Evolutionary conservation across 1,140 invertebrate genomes (phyloP).

Genomic region (Drosophila truncata): DNA sequence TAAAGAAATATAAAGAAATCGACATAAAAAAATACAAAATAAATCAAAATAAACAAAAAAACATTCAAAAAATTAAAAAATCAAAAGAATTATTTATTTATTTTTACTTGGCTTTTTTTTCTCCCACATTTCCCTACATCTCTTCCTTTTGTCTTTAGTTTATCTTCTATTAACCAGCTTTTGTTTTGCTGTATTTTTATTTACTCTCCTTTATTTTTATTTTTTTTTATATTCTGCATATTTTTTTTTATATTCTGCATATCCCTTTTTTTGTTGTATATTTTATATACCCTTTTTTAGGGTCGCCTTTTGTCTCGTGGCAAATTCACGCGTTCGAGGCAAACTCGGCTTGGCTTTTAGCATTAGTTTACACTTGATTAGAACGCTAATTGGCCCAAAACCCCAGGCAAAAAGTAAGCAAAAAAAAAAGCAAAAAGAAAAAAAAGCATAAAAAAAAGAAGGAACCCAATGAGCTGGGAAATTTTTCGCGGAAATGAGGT

Average conservation of each 20-base stretch:
- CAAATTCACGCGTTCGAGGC: slow-evolving; percentile 78
- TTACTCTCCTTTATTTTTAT: no score
- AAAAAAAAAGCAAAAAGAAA: neutral
- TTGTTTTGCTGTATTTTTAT: slow-evolving; percentile 11
- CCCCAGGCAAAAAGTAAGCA: neutral
- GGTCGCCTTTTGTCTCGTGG: slow-evolving; percentile 68
- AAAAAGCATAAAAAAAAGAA: neutral
- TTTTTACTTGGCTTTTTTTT: neutral
- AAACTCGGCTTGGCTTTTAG: slow-evolving; percentile 80
- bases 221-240: slow-evolving; percentile 1
- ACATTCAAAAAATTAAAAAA: no score
- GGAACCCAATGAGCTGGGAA: slow-evolving; percentile 53
- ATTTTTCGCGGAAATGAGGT: slow-evolving; percentile 70
- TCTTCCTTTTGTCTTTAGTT: neutral
- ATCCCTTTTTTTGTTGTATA: neutral
- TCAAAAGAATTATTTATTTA: no score
- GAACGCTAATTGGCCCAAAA: slow-evolving; percentile 75
- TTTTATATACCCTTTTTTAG: slow-evolving; percentile 17
- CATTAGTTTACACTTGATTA: slow-evolving; percentile 84
- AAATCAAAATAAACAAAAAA: no score
- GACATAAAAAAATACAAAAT: no score
- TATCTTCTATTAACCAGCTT: neutral
- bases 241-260: neutral
- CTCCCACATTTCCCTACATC: neutral
- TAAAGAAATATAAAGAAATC: no score